Base-by-base conservation (phyloP, 2,113 vertebrate species). In the Ceyx melanurus region DNA sequence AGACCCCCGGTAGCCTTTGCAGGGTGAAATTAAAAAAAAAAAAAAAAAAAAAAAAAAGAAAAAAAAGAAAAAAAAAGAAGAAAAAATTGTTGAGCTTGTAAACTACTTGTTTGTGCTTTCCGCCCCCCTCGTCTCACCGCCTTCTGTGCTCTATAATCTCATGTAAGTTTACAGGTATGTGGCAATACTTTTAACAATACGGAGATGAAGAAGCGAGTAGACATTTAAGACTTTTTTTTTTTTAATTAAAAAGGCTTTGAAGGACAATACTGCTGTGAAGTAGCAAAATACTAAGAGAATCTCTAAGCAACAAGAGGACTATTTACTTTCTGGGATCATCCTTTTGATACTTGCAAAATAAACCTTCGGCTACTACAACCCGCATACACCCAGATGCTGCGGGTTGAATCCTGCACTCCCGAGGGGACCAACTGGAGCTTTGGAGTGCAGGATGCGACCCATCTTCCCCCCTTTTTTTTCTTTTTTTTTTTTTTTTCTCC, bases 101-200 rank as follows among this genome's bases (percentile, higher is more conserved):
- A 98, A 98, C 97, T 97, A 97, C 92, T 95, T 95, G 94, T 97
- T 96, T 96, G 98, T 98, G 97, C 97, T 97, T 94, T 90, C 89
- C 20, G 7, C 48, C 66, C 64, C 64, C 42, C 40, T 81, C 57
- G 9, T 70, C 66, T 56, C n/a, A 50, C 42, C 84, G 46, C 64
- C 83, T 62, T 80, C 81, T 56, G 92, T 88, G 65, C 85, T 90
- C 92, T 95, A 94, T 86, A 93, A 80, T 95, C 78, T 92, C 95
- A 91, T 94, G 88, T 89, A 83, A 97, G 98, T 97, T 97, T 98
- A 97, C 97, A 97, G 96, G 97, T 97, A 97, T 97, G 96, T 98
- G 97, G 97, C 97, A 98, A 97, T 98, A 98, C 98, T 97, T 96
- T 96, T 91, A 95, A 97, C 89, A 89, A 91, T 86, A 91, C 92